Evolutionary conservation across 2,113 vertebrate species (phyloP).

Genomic region (Mionectes macconnelli): DNA sequence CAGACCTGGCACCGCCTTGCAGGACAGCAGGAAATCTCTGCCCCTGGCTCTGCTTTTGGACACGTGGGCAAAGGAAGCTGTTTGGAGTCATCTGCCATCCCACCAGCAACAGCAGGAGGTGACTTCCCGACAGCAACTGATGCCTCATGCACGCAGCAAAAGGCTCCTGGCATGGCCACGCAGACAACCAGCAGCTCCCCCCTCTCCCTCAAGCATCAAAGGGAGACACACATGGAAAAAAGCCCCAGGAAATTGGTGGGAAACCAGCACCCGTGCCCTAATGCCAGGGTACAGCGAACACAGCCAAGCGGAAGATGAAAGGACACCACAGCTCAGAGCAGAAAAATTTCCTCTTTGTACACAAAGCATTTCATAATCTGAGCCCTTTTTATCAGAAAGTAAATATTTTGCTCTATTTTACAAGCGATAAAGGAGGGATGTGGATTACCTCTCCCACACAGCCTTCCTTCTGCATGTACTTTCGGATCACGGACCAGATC

Average conservation of each 20-base stretch:
- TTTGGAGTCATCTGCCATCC: neutral
- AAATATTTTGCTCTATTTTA: neutral
- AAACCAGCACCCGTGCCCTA: neutral
- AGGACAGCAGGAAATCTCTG: neutral
- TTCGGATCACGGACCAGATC: slow-evolving; percentile 90
- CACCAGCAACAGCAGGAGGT: neutral
- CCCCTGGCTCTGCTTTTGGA: neutral
- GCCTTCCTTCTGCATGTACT: slow-evolving; percentile 96
- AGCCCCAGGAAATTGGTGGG: neutral
- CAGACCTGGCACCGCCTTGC: accelerated
- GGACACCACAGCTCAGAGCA: neutral
- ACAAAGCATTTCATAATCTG: neutral
- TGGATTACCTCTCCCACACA: slow-evolving; percentile 89
- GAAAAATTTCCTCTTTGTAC: neutral
- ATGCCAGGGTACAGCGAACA: accelerated
- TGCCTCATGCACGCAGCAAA: neutral
- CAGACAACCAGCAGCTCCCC: neutral
- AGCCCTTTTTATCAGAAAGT: neutral
- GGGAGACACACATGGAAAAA: neutral
- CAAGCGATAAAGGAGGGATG: neutral
- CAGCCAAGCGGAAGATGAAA: neutral
- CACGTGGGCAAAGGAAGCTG: neutral
- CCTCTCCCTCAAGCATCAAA: neutral
- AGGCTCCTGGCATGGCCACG: neutral
- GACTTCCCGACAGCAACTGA: neutral